Evolutionary conservation across 2,888 invertebrate genomes (phyloP), one percentile per base, ranked within the genome.

Genomic region (Listrodromus nycthemerus): DNA sequence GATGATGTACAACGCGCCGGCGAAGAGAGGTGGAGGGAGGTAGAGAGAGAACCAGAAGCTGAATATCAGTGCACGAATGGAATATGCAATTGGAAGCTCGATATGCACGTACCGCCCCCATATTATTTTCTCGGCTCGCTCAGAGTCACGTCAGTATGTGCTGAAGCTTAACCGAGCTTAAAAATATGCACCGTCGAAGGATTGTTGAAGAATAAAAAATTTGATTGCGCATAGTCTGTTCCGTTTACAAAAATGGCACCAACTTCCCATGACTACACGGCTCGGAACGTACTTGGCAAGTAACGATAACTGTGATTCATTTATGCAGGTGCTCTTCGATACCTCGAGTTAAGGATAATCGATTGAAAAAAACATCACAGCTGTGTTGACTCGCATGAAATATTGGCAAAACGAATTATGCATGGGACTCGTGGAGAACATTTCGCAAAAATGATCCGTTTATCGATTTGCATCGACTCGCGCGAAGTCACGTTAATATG

Each of bases 41-140:
- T 27, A 16, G 52, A 6, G 37, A 55, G 16, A 16, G 7, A 55
- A 33, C 71, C 33, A 24, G 71, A 58, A 55, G 55, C 58, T 58
- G 24, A 78, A 79, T 82, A 84, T 82, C 84, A 71, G 63, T 50
- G 73, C 74, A 73, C 81, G 63, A 81, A 81, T 33, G 84, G 70
- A 73, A 77, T 67, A 82, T 55, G 45, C 58, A 82, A 82, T 75
- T 73, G 73, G 66, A 73, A 33, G 55, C 48, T 69, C 74, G 74
- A 69, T 77, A 67, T 73, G 82, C 70, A 82, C 78, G 75, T 77
- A 66, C 41, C 37, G 41, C 45, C 37, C 76, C 37, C 70, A 52
- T 65, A 75, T 80, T 84, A 79, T 55, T 70, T 37, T 52, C 55
- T 70, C 52, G 50, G 66, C 61, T 74, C 55, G 8, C 21, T 21